Conservation (phyloP, 2,888 invertebrate species). For the Torymus auratus region DNA sequence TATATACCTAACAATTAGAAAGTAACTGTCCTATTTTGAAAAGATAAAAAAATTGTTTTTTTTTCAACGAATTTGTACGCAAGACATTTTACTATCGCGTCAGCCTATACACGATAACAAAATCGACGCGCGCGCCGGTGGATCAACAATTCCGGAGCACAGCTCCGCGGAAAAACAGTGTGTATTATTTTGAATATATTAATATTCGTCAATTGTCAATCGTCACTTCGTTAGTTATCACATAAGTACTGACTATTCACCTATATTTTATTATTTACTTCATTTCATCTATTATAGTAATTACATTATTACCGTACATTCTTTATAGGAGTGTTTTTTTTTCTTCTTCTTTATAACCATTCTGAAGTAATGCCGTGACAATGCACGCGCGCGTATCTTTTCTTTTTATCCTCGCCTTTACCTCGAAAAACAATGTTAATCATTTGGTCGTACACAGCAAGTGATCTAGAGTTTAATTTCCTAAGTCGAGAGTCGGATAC, state of each 20-base stretch:
- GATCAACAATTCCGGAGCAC: constrained; percentile 67
- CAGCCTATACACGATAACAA: constrained; percentile 23
- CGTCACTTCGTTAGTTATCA: constrained; percentile 66
- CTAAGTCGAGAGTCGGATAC: constrained; percentile 38
- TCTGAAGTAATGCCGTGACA: constrained; percentile 26
- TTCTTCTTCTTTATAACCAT: constrained; percentile 9
- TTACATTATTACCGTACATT: constrained; percentile 50
- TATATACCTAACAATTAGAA: no score
- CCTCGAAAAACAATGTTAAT: constrained; percentile 14
- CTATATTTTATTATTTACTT: constrained; percentile 43
- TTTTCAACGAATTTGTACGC: no score
- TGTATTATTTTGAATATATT: constrained; percentile 40
- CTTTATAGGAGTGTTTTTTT: constrained; percentile 41
- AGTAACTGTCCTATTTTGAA: no score
- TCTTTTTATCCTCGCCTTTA: not conserved
- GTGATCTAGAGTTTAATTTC: constrained; percentile 46
- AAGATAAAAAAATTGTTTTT: no score
- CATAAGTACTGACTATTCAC: constrained; percentile 66
- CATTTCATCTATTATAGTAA: constrained; percentile 50
- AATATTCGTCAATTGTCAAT: constrained; percentile 58
- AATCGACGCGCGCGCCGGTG: constrained; percentile 36
- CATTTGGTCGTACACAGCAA: constrained; percentile 46
- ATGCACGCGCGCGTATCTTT: constrained; percentile 8
- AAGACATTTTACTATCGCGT: no score
- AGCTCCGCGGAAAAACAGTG: constrained; percentile 72